Evolutionary conservation across 2,888 invertebrate genomes (phyloP).

Genomic region (Nephrocerus scutellatus): DNA sequence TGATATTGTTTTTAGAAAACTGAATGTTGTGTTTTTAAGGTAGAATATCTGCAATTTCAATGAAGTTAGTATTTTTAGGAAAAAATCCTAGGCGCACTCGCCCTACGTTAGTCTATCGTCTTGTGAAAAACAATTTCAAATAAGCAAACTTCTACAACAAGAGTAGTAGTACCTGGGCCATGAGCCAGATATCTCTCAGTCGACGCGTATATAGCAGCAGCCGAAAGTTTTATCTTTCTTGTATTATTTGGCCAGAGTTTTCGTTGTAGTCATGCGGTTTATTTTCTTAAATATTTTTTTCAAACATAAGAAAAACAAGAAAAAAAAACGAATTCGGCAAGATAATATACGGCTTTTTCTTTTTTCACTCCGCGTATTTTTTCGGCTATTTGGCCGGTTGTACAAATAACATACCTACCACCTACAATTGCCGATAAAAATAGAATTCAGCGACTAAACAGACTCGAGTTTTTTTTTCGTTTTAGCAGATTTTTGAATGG

Average conservation of each 20-base stretch:
- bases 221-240: not conserved
- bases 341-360: conserved; percentile 19
- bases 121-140: no score
- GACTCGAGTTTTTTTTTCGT: conserved; percentile 25
- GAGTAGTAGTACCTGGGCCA: conserved; percentile 25
- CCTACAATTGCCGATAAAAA: conserved; percentile 47
- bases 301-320: not conserved
- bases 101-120: no score
- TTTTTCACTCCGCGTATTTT: conserved; percentile 24
- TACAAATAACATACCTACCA: conserved; percentile 33
- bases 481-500: conserved; percentile 24
- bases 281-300: conserved; percentile 5
- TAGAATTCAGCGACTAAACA: conserved; percentile 28
- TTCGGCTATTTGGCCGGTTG: conserved; percentile 16
- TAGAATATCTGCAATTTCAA: no score
- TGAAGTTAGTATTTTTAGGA: no score
- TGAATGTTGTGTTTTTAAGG: no score
- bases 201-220: conserved; percentile 7
- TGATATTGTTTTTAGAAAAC: no score
- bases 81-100: no score
- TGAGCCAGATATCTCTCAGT: conserved; percentile 24
- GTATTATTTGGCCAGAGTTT: conserved; percentile 2
- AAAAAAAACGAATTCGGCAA: not conserved
- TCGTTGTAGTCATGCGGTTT: conserved; percentile 1
- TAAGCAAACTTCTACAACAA: no score